Base-by-base conservation (phyloP, 2,888 invertebrate genomes). In the Megastigmus dorsalis region DNA sequence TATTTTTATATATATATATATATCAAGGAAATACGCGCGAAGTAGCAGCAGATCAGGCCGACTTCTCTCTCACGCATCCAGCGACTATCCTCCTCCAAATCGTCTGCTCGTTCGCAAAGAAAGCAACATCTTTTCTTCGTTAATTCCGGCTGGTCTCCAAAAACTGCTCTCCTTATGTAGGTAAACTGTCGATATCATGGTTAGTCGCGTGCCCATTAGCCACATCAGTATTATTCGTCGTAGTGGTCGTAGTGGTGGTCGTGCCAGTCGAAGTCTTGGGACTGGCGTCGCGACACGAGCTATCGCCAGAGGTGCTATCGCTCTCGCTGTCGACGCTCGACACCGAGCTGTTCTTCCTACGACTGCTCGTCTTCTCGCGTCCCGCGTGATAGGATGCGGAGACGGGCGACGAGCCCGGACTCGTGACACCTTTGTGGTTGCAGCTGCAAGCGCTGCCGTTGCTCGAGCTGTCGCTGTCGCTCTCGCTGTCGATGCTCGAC, bases 401-500 rank as follows among this genome's bases (percentile, higher is more conserved):
- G 7, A 72, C 79, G 6, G 79, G 78, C 6, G 80, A 82, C 0
- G 81, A 82, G 23, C 78, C 78, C 36, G 82, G 77, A 62, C 81
- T 83, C n/a, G 78, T 77, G n/a, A n/a, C n/a, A n/a, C n/a, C n/a
- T 18, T 67, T 75, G 18, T 66, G 78, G 3, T 80, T 77, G 65
- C 83, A 81, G 62, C 82, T 83, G 74, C 85, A 82, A 48, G 81
- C 79, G 62, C 81, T 84, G 33, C 79, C 26, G 48, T 18, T 18
- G 52, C 77, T 79, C 23, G 79, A 79, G 68, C 82, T 83, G 62
- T 88, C 83, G 79, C 90, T 90, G 76, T 90, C 90, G 83, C 90
- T 90, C 83, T 90, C 90, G 79, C 89, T 90, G 75, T 90, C 90
- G 60, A 89, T 88, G 79, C 90, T 90, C 1, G 79, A 89, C 45